Base-by-base conservation (phyloP, 64 coral and sea anemone species). In the Pocillopora damicornis region DNA sequence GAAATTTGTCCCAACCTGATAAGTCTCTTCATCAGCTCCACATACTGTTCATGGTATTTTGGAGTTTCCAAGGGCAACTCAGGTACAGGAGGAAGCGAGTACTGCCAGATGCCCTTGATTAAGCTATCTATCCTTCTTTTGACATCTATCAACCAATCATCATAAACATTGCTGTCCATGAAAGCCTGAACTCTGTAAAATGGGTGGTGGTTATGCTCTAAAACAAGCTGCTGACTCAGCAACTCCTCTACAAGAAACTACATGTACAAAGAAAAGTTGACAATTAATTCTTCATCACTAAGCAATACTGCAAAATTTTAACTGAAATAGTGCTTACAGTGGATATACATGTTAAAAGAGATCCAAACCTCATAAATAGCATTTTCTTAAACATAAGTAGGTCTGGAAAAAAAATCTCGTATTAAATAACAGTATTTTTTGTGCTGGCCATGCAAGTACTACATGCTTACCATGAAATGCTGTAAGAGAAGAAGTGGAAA, bases 121-220 rank as follows among this genome's bases (percentile, higher is more conserved):
- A 92, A 71, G 58, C 35, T 36, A 66, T 92, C 78, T 30, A 93
- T 93, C 37, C 81, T 68, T 20, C 90, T 91, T 77, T 93, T 93
- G 35, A 93, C 94, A 59, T 79, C 9, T 25, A 82, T 78, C 11
- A 96, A 72, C 94, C 94, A 96, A 66, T 96, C 88, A 77, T 87
- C 83, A 80, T 96, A 96, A 5, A 79, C 88, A 82, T 96, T 93
- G 82, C 93, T 96, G 79, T 96, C 91, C 91, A 96, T 88, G 69
- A 96, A 96, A 11, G 91, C 73, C 51, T 96, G 91, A 16, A 96
- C 90, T 10, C 94, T 78, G 77, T 96, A 96, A 80, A 89, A 96
- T 15, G 94, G 94, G 79, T 96, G 94, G 35, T 78, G 87, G 22
- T 96, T 93, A 17, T 51, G 89, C 57, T 96, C 75, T 20, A 96